A percentile compares a stretch with the other conserved stretches of the same genome.
These are phyloP conservation scores for Intellagama lesueurii DNA, from an alignment of 2,797 vertebrate genomes.

Conservation along the genomic window DNA sequence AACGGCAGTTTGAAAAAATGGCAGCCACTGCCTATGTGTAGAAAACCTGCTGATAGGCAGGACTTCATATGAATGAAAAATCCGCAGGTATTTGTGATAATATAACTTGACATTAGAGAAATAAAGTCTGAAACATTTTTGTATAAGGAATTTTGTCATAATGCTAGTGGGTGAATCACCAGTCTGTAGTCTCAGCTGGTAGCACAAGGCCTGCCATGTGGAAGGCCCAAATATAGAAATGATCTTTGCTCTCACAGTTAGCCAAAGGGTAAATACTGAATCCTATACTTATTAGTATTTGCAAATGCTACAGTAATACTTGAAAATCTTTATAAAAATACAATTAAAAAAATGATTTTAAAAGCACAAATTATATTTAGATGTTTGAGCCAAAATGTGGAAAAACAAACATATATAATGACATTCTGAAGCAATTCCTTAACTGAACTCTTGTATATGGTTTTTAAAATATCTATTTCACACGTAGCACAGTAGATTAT, in stretches of 20 bases:
- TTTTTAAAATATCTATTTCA: not conserved
- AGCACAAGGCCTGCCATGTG: conserved; percentile 21
- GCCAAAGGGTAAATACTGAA: not conserved
- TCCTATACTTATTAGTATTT: not conserved
- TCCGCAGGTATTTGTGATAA: not conserved
- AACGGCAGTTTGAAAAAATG: not conserved
- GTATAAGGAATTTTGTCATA: conserved; percentile 3
- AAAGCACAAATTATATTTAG: not conserved
- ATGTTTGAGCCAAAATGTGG: not conserved
- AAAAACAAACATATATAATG: not conserved
- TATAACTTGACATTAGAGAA: not conserved
- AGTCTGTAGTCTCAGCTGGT: conserved; percentile 27
- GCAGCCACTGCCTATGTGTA: not conserved
- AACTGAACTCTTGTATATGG: not conserved
- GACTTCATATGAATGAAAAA: not conserved
- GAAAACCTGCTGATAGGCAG: not conserved
- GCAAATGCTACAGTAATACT: not conserved
- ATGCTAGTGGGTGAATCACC: conserved; percentile 26
- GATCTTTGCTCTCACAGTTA: conserved; percentile 1
- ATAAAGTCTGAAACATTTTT: not conserved
- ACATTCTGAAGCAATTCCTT: not conserved
- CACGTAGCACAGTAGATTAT: not conserved
- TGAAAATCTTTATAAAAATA: not conserved
- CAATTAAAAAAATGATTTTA: not conserved
- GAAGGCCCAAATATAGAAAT: conserved; percentile 7